Evolutionary conservation across 2,797 vertebrate genomes (phyloP), one percentile per base, ranked within the genome.

Genomic region (Cottoperca gobio): DNA sequence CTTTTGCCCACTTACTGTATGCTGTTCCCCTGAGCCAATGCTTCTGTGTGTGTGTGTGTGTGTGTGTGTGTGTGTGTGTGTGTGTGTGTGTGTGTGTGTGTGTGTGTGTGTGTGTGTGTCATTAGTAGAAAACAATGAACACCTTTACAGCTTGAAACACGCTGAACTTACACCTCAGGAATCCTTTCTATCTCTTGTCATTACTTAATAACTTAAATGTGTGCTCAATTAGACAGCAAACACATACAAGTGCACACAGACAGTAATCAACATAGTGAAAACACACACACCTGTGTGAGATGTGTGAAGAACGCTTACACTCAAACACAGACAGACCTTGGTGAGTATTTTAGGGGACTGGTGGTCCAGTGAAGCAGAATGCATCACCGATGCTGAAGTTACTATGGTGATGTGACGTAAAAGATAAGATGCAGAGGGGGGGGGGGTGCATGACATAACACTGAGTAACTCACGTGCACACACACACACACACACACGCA

Each of bases 321-420:
- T 48, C 17, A 65, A 48, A 58, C 54, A 55, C 33, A 60, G 8
- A 59, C 19, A 75, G 6, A 40, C 40, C 21, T 21, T n/a, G 8
- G 12, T 46, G 52, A 76, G 75, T 31, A 57, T 49, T 76, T 61
- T 61, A 54, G 48, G 57, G 31, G 39, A 37, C 67, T 69, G 43
- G 53, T 45, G 58, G 76, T 74, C 69, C 70, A 73, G 26, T 70
- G 81, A 85, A 76, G 75, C 86, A 80, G 82, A 82, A 84, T 66
- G 76, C 80, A 70, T 79, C 57, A 42, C 46, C 45, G 13, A 55
- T 52, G 72, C 60, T 1, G 21, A 49, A 53, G 88, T 88, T 83
- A 64, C 82, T 55, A 86, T 70, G 71, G 84, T 9, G 65, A 88
- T n/a, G 42, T 86, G 84, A 89, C 66, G 70, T 85, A 73, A 85